Evolutionary conservation across 2,113 vertebrate species (phyloP), one percentile per base, ranked within the genome.

Genomic region (Siphamia tubifer): DNA sequence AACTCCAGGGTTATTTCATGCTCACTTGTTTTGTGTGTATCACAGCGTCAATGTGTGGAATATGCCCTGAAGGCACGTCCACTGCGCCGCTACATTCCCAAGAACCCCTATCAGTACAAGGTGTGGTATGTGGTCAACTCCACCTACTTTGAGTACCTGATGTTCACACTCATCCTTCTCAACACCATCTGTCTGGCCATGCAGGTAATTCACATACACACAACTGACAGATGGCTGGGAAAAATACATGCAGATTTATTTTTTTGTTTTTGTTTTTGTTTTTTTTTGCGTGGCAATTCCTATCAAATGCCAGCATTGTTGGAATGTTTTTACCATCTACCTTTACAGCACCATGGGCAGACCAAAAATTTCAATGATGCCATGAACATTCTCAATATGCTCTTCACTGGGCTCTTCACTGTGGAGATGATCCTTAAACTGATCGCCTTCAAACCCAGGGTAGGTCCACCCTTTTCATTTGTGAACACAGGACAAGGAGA

Each of bases 111-210:
- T 90, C 98, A 99, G 89, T 99, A 99, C 91, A 98, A 98, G 82
- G 98, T 99, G 51, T 99, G 98, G 98, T 99, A 98, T 5, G 97
- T 99, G 92, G 97, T 99, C 82, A 99, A 99, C 94, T 99, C 98
- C 89, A 98, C 96, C 89, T 98, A 98, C 91, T 99, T 99, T 56
- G 98, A 99, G 62, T 99, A 99, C 92, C 94, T 99, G 94, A 99
- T 99, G 96, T 99, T 99, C 58, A 93, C 96, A 25, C 95, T 99
- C 86, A 99, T 99, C 92, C 93, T 99, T 56, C 95, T 99, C 79
- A 99, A 98, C 93, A 98, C 98, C 90, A 99, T 99, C 94, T 99
- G 98, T 87, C 90, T 99, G 92, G 97, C 97, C 88, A 99, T 99
- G 97, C 98, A 99, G 94, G 98, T 98, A 77, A 93, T 93, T 79